These are phyloP conservation scores for Pollenia labialis DNA, from an alignment of 2,888 invertebrate species.

Conservation along the genomic window DNA sequence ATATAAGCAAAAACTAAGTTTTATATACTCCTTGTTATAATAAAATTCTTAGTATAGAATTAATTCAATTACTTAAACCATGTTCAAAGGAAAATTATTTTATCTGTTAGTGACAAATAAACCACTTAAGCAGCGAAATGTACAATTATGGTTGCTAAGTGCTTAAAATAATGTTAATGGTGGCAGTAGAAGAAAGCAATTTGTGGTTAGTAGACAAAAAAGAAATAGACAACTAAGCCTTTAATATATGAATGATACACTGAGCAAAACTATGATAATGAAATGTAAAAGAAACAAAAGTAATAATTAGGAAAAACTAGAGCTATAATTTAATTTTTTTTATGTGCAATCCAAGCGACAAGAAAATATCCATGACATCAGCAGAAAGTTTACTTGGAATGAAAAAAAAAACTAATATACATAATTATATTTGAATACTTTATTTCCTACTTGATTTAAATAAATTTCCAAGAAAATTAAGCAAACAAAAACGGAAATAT, in stretches of 20 bases:
- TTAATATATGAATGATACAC: conserved; percentile 15
- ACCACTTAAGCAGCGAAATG: conserved; percentile 61
- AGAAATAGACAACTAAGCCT: conserved; percentile 35
- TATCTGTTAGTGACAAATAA: conserved; percentile 65
- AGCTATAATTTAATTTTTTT: neutral
- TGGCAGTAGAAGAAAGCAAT: conserved; percentile 55
- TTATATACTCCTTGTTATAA: too few relatives aligned
- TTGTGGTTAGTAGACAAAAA: conserved; percentile 43
- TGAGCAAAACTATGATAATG: neutral
- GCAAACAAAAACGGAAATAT: conserved; percentile 28
- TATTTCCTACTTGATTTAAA: conserved; percentile 60
- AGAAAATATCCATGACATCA: conserved; percentile 55
- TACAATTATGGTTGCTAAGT: conserved; percentile 68
- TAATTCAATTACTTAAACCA: conserved; percentile 65
- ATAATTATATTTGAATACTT: conserved; percentile 69
- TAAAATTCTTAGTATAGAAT: conserved; percentile 10
- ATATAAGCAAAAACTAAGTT: neutral
- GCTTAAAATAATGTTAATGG: conserved; percentile 61
- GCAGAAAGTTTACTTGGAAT: conserved; percentile 21
- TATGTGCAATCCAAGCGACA: neutral
- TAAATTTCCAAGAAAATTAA: conserved; percentile 37
- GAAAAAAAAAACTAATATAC: conserved; percentile 32
- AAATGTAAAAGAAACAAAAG: neutral
- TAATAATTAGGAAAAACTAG: neutral
- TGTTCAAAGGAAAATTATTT: conserved; percentile 59